A percentile compares a stretch with the other conserved stretches of the same genome.
These are phyloP conservation scores for Takifugu flavidus DNA, from an alignment of 2,113 vertebrate genomes.

Conservation along the genomic window DNA sequence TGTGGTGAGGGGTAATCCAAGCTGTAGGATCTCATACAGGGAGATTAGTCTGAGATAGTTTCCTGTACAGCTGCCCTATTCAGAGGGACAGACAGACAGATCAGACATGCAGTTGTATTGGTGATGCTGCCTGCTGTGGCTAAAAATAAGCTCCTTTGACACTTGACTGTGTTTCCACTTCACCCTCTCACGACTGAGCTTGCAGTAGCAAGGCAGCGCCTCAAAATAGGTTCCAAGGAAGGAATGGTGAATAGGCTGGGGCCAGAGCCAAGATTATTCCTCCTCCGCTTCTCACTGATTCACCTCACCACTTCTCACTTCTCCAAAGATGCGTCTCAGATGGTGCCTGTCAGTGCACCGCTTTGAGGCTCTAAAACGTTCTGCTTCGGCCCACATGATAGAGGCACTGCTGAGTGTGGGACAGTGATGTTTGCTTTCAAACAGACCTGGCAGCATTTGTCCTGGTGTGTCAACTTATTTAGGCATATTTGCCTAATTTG, in stretches of 20 bases:
- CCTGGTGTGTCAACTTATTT: conserved; percentile 8
- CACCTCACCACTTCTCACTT: conserved; percentile 53
- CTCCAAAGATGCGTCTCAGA: conserved; percentile 43
- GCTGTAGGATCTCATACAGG: conserved; percentile 40
- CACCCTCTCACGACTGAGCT: conserved; percentile 63
- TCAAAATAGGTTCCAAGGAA: conserved; percentile 68
- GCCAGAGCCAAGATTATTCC: conserved; percentile 56
- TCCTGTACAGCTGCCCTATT: conserved; percentile 38
- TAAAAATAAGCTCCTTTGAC: conserved; percentile 77
- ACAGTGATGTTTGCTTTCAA: background rate
- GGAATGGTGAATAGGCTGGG: conserved; percentile 53
- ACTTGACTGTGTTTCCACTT: conserved; percentile 80
- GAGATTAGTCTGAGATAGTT: conserved; percentile 59
- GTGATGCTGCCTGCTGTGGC: conserved; percentile 62
- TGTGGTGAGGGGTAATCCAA: conserved; percentile 39
- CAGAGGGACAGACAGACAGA: conserved; percentile 49
- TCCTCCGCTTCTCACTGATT: conserved; percentile 59
- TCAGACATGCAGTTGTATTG: conserved; percentile 61
- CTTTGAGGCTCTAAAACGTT: background rate
- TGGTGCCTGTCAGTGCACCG: conserved; percentile 9
- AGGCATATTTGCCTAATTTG: background rate
- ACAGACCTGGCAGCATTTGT: background rate
- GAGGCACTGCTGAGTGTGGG: background rate
- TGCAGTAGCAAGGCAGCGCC: conserved; percentile 58
- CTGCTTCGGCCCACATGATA: background rate